These are phyloP conservation scores for Clarias gariepinus DNA, from an alignment of 2,113 vertebrate species.

Conservation along the genomic window DNA sequence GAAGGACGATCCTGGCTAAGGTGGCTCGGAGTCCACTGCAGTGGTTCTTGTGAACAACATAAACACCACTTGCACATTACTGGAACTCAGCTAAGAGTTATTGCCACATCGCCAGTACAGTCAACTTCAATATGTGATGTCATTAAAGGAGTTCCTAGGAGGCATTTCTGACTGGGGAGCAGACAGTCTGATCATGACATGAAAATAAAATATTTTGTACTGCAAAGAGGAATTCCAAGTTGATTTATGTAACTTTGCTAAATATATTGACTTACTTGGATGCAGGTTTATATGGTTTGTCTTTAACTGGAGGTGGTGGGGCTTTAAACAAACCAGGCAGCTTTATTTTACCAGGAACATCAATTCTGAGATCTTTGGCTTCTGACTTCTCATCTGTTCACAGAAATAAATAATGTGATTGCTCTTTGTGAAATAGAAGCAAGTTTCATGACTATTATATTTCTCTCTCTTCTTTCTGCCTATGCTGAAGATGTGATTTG, in stretches of 20 bases:
- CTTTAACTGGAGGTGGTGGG: conserved; percentile 67
- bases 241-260: neutral
- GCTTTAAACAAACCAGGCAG: conserved; percentile 63
- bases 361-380: conserved; percentile 67
- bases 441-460: neutral
- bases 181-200: too few relatives aligned
- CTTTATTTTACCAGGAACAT: conserved; percentile 72
- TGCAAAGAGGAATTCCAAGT: neutral
- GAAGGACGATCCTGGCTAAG: too few relatives aligned
- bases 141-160: too few relatives aligned
- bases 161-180: too few relatives aligned
- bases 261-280: conserved; percentile 63
- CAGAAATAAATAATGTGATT: conserved; percentile 14
- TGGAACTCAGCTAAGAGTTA: too few relatives aligned
- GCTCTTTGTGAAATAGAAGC: neutral
- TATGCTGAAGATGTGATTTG: neutral
- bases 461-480: neutral
- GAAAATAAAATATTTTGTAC: neutral
- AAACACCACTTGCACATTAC: too few relatives aligned
- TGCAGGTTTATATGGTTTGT: conserved; percentile 65
- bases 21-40: too few relatives aligned
- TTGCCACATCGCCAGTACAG: too few relatives aligned
- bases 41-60: too few relatives aligned
- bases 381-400: conserved; percentile 71
- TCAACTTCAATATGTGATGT: too few relatives aligned